Base-by-base conservation (phyloP, 2,888 invertebrate species). In the Lasioglossum leucozonium region DNA sequence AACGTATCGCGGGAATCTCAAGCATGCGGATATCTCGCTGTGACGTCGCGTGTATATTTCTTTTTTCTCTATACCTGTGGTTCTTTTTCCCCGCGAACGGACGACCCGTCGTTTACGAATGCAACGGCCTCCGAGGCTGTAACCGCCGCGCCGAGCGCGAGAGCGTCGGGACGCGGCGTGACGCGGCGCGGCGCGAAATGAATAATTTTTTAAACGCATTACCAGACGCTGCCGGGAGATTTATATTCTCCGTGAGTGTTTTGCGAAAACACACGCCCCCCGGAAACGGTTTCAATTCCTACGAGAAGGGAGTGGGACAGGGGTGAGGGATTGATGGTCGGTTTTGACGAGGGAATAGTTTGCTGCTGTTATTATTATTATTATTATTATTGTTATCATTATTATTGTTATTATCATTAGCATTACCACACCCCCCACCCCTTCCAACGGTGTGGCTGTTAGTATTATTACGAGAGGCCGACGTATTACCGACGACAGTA, bases 151-250 rank as follows among this genome's bases (percentile, higher is more conserved):
- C 44, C 44, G 44, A 44, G 44, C 44, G 44, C 44, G 44, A 44
- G 44, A 40, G 34, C 34, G 58, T 22, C 26, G 58, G 62, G 34
- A 37, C 58, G 58, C 58, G 58, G 0, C 51, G 22, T n/a, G n/a
- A n/a, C n/a, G 26, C 34, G 34, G 34, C 34, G 3, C 34, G n/a
- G n/a, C 42, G 6, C 55, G 73, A 47, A 67, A 81, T 81, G 76
- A 81, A 83, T 83, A 72, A 81, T 81, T 81, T 81, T 78, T 83
- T 83, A 73, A 77, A 77, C 76, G 81, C 37, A 30, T 81, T 62
- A 75, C 79, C 79, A 51, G 51, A 77, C 71, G 34, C 55, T 2
- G 40, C 78, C 8, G 82, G 4, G 81, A 30, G 83, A 83, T 83
- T 81, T 83, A 83, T 77, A 26, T 18, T 40, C 13, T 51, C n/a